A percentile compares a stretch with the other conserved stretches of the same genome.
These are phyloP conservation scores for Alectura lathami DNA, from an alignment of 2,113 vertebrate species.

Conservation along the genomic window DNA sequence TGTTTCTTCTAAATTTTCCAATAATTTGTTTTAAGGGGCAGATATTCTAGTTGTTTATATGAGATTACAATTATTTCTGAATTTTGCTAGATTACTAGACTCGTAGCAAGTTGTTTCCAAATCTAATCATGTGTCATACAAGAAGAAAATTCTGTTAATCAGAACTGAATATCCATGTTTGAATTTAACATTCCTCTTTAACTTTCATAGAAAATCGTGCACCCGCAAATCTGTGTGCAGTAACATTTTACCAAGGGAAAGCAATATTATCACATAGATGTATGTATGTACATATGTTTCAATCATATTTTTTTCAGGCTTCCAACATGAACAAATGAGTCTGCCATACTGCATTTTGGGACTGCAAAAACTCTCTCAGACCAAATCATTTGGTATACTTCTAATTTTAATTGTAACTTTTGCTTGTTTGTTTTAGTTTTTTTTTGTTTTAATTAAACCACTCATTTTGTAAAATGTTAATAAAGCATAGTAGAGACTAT, in stretches of 20 bases:
- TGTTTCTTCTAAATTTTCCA: neutral
- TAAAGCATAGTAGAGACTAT: neutral
- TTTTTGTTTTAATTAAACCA: neutral
- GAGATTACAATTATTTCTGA: neutral
- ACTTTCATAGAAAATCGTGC: neutral
- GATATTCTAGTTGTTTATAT: neutral
- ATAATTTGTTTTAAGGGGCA: neutral
- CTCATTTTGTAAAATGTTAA: neutral
- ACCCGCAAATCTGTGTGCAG: neutral
- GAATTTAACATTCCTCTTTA: neutral
- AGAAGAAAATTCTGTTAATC: neutral
- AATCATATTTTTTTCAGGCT: neutral
- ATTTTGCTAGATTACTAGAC: neutral
- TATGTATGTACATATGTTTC: neutral
- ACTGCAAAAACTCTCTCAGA: neutral
- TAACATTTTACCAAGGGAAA: neutral
- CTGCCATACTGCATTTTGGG: neutral
- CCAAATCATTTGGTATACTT: neutral
- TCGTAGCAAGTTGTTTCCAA: neutral
- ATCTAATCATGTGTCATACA: neutral
- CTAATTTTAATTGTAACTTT: neutral
- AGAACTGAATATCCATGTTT: neutral
- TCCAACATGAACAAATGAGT: neutral
- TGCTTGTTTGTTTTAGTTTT: neutral
- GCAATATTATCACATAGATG: neutral